Conservation (phyloP, 2,113 vertebrate genomes). For the Triplophysa dalaica region DNA sequence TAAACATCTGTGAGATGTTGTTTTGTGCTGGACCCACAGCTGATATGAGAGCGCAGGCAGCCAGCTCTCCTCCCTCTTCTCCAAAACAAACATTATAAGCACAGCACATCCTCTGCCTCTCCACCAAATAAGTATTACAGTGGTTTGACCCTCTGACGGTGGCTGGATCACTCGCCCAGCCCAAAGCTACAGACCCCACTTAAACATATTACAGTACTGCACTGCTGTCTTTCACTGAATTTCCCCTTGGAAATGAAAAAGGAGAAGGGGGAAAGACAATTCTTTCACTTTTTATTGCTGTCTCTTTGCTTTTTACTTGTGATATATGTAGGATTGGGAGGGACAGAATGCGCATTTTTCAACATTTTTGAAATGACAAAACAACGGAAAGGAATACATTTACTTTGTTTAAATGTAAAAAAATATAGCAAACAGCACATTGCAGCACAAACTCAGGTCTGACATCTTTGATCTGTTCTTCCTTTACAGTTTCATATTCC, state of each 20-base stretch:
- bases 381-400: slow-evolving; percentile 66
- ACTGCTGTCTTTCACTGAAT: slow-evolving; percentile 73
- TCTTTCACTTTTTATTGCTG: slow-evolving; percentile 77
- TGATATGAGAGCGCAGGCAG: slow-evolving; percentile 11
- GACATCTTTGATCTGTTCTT: neutral
- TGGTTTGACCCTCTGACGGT: slow-evolving; percentile 56
- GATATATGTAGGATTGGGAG: slow-evolving; percentile 71
- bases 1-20: slow-evolving; percentile 20
- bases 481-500: neutral
- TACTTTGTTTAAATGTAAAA: slow-evolving; percentile 25
- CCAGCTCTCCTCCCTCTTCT: slow-evolving; percentile 10
- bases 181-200: slow-evolving; percentile 70
- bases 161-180: slow-evolving; percentile 66
- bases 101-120: slow-evolving; percentile 47
- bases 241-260: slow-evolving; percentile 76
- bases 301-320: slow-evolving; percentile 71
- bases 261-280: slow-evolving; percentile 55
- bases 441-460: neutral
- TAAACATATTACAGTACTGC: slow-evolving; percentile 78
- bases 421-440: neutral
- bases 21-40: slow-evolving; percentile 8
- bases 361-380: slow-evolving; percentile 62
- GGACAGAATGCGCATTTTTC: slow-evolving; percentile 63
- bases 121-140: slow-evolving; percentile 65
- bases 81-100: slow-evolving; percentile 55